Evolutionary conservation across 2,113 vertebrate genomes (phyloP), one percentile per base, ranked within the genome.

Genomic region (Gorsachius goisagi): DNA sequence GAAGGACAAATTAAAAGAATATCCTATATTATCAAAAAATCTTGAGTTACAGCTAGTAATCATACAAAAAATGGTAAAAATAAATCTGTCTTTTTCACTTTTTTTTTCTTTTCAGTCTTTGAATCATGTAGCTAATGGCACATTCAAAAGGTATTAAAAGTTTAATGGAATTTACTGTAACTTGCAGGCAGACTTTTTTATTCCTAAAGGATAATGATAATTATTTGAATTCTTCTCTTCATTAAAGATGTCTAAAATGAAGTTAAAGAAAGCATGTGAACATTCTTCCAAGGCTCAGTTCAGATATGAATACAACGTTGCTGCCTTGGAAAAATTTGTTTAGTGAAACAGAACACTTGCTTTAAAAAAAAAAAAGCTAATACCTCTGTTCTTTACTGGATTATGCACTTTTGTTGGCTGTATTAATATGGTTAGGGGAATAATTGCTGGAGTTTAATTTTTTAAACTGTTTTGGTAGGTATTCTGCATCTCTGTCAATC

Each of bases 161-260:
- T 84, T 95, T 84, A 93, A 79, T 84, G 56, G 63, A 73, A 74
- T 85, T 96, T 95, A 56, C 53, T 85, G 11, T 79, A 81, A 60
- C 5, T 93, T 85, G 37, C 47, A 73, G 41, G 45, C 15, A 72
- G 49, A 76, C 6, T 50, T 84, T 69, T 73, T 88, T 72, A 72
- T 83, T 96, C 32, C 52, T 74, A 74, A 81, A 90, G 12, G 37
- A 58, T 66, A 78, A 83, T 73, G 62, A 55, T 68, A 94, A 93
- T 76, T 66, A 84, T 93, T 86, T 94, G 35, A 96, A 89, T 90
- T 94, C 24, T 79, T 93, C 33, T 64, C 13, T 63, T 95, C n/a
- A 55, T 49, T 94, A 75, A 88, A 72, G 35, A 52, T 44, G 15
- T n/a, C 52, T 85, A 92, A 95, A 97, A 85, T 81, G 30, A 77